These are phyloP conservation scores for Micromys minutus DNA, from an alignment of 2,113 vertebrate genomes.

Conservation along the genomic window DNA sequence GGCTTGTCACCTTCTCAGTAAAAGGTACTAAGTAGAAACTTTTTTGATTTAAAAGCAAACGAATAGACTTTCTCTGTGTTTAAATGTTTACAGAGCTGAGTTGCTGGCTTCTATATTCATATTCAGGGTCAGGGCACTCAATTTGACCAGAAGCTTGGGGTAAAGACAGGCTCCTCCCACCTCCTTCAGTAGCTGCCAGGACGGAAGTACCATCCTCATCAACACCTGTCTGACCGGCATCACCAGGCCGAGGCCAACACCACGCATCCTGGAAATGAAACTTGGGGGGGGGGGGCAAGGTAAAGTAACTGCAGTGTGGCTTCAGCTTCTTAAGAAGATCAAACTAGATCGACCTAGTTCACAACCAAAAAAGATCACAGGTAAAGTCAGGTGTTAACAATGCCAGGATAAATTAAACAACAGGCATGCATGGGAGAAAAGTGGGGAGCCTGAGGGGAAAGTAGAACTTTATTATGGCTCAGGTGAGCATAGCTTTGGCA, in stretches of 20 bases:
- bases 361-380: background rate
- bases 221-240: background rate
- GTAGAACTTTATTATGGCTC: background rate
- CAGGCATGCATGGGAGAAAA: background rate
- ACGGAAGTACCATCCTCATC: background rate
- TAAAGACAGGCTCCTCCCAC: background rate
- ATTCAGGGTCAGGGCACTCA: background rate
- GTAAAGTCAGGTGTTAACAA: slow-evolving; percentile 14
- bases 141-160: background rate
- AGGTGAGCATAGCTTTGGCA: background rate
- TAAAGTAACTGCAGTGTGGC: background rate
- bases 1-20: background rate
- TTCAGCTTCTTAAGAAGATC: background rate
- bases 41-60: background rate
- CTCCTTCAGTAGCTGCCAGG: background rate
- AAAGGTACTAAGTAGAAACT: background rate
- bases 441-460: background rate
- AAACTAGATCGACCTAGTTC: background rate
- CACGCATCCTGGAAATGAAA: background rate
- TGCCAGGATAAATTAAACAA: background rate
- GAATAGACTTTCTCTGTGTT: background rate
- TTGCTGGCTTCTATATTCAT: background rate
- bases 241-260: background rate
- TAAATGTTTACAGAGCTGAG: background rate
- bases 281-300: background rate